Evolutionary conservation across 2,113 vertebrate genomes (phyloP), one percentile per base, ranked within the genome.

Genomic region (Castor canadensis): DNA sequence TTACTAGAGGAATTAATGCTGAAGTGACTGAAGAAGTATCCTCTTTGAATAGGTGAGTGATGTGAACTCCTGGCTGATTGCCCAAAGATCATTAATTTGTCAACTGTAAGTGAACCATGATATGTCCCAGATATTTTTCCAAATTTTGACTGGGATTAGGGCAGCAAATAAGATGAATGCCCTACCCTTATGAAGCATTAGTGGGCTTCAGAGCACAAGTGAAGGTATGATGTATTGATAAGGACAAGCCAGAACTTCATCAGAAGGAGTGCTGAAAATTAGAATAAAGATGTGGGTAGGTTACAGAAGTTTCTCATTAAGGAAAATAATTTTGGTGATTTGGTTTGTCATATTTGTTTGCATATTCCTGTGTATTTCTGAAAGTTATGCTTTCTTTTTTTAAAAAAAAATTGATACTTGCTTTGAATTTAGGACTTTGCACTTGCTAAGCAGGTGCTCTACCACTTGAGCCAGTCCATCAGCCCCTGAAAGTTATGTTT

Each of bases 181-280:
- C 17, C 62, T 82, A 43, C 2, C 88, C 2, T 88, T 62, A n/a
- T 28, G 10, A 71, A 84, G 10, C 17, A 64, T 80, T 81, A 26
- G 10, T 94, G 24, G 26, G 52, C 69, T 64, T 6, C 62, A 91
- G 35, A 87, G 58, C 45, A 75, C 43, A 89, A 64, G 26, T 43
- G 11, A 89, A 87, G 12, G 6, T 13, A 75, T 62, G 56, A 16
- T 20, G 24, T 79, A 35, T 40, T 73, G 16, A 52, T 5, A 52
- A 47, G 15, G 54, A 47, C 9, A 80, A n/a, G 26, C 3, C 32
- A 79, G 58, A 73, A 49, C 15, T 80, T 88, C 77, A 56, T 9
- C 56, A 77, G 60, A 95, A 90, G 64, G 66, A 49, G 26, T 13
- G 32, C 58, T 81, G 88, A 88, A 93, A 88, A 64, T 56, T 79